Evolutionary conservation across 2,113 vertebrate genomes (phyloP).

Genomic region (Tringa solitaria): DNA sequence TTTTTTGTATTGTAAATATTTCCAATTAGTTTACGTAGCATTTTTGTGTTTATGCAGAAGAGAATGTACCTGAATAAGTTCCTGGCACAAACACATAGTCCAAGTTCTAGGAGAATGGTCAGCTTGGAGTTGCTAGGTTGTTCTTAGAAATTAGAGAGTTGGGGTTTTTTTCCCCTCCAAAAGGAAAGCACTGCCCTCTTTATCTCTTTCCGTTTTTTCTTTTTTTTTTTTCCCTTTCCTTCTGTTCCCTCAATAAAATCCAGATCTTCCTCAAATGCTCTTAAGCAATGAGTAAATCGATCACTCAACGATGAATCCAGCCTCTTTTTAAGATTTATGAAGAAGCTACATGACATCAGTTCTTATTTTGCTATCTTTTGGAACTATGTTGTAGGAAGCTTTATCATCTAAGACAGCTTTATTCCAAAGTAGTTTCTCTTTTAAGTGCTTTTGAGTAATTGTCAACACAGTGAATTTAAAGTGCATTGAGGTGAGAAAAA

Average conservation of each 20-base stretch:
- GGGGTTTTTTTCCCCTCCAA: rapidly evolving
- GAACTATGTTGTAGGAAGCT: neutral
- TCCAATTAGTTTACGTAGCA: neutral
- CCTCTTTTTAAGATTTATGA: neutral
- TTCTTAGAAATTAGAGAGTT: neutral
- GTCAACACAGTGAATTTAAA: neutral
- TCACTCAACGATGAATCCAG: neutral
- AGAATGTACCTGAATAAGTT: neutral
- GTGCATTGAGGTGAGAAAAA: neutral
- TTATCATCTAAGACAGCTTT: neutral
- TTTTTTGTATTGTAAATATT: neutral
- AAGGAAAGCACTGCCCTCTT: neutral
- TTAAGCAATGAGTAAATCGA: neutral
- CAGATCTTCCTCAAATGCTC: neutral
- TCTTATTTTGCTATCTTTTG: neutral
- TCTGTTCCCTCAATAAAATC: neutral
- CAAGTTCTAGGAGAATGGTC: neutral
- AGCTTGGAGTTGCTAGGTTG: neutral
- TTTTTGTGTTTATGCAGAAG: neutral
- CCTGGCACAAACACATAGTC: neutral
- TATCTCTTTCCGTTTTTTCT: too few species aligned
- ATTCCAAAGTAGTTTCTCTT: neutral
- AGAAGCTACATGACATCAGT: neutral
- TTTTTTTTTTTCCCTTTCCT: neutral
- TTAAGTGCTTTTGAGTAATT: neutral